phyloP scores from a whole-genome alignment of 1,140 invertebrate species.

The Rhizoglyphus robini region DNA sequence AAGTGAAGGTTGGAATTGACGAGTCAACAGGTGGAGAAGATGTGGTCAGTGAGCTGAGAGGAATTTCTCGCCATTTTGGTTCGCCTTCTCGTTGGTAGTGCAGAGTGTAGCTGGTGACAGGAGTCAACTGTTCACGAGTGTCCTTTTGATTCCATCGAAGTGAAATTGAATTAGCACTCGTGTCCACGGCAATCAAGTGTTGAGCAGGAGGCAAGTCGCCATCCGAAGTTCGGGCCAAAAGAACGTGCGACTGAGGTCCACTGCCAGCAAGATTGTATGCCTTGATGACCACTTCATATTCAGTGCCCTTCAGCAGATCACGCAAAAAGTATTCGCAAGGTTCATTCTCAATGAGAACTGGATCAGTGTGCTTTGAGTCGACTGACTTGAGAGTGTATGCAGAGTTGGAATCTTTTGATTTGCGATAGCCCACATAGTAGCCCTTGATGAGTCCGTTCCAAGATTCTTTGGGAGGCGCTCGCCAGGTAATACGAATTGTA shows the following conservation, averaged over 20 bases:
- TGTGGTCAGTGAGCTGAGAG: slow-evolving; percentile 22
- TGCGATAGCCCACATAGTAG: slow-evolving; percentile 64
- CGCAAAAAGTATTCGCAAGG: slow-evolving; percentile 26
- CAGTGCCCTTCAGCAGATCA: slow-evolving; percentile 25
- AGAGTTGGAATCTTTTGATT: slow-evolving; percentile 1
- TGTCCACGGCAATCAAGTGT: slow-evolving; percentile 2
- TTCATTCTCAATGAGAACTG: slow-evolving; percentile 10
- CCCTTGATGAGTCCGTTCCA: slow-evolving; percentile 87
- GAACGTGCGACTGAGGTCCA: slow-evolving; percentile 47
- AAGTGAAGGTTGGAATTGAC: slow-evolving; percentile 23
- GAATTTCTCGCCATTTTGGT: slow-evolving; percentile 25
- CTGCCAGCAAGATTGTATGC: slow-evolving; percentile 28
- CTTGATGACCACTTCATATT: slow-evolving; percentile 27
- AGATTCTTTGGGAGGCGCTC: slow-evolving; percentile 67
- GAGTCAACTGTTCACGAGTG: not conserved
- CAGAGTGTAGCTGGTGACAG: slow-evolving; percentile 23
- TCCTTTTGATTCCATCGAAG: slow-evolving; percentile 18
- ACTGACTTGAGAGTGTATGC: slow-evolving; percentile 15
- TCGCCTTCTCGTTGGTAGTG: slow-evolving; percentile 24
- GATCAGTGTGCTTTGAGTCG: slow-evolving; percentile 8
- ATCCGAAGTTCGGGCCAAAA: slow-evolving; percentile 58
- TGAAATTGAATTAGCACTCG: not conserved
- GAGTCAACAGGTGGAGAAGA: slow-evolving; percentile 19
- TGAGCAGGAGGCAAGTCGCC: slow-evolving; percentile 45
- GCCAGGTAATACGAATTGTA: slow-evolving; percentile 82